Evolutionary conservation across 2,888 invertebrate genomes (phyloP), one percentile per base, ranked within the genome.

Genomic region (Cactoblastis cactorum): DNA sequence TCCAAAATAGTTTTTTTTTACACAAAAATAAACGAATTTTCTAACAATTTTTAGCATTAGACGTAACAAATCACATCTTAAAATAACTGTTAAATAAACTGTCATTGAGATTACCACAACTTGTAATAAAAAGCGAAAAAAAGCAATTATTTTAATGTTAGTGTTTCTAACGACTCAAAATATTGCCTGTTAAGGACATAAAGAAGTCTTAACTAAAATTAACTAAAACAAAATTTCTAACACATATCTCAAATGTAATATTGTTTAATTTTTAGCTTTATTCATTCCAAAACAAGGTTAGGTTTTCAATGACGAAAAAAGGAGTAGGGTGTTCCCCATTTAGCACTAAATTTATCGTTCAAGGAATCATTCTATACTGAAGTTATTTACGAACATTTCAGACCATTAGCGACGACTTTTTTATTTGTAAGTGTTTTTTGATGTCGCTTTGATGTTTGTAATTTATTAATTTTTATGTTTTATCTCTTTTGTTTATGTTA

Each of bases 311-410:
- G 19, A n/a, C 18, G 34, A 18, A 32, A 32, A 38, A 39, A 43
- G 38, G 6, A 32, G 38, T 32, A 24, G 17, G 18, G 34, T 33
- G 47, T 19, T n/a, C 46, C 43, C 51, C 53, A 53, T 53, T 51
- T 55, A 50, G 47, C 34, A 46, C 37, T 32, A 46, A 58, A 58
- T 59, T 59, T 59, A 59, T 59, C 55, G 53, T 38, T 15, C 32
- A 39, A 54, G 50, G 49, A 53, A 55, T 55, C 54, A 53, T 53
- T 49, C 35, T 37, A 49, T 45, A 46, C 49, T 47, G 45, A 46
- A 58, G 55, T 51, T 58, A 54, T 55, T 54, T 55, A 34, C 48
- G 53, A 47, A 47, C 52, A 53, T 56, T 55, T 51, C 41, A 41
- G 32, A 46, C 53, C 50, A 52, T 55, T 55, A 57, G 57, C 22